A percentile compares a stretch with the other conserved stretches of the same genome.
Conservation (phyloP, 2,888 invertebrate genomes). For the Nomada fabriciana region DNA sequence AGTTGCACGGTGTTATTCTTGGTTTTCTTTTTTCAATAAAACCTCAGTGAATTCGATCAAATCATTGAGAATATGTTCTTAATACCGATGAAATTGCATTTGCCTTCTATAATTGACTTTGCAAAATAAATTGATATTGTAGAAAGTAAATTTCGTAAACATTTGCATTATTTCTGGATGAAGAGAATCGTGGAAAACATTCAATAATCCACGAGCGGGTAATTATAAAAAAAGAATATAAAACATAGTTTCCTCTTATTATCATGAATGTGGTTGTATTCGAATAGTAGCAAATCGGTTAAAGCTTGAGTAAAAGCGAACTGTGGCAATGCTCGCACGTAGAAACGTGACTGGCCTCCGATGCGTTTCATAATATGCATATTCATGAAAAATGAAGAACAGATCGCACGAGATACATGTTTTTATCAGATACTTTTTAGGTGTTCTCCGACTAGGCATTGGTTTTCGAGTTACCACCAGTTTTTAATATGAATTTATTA, state of each 20-base stretch:
- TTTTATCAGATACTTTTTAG: background rate
- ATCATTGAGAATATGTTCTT: background rate
- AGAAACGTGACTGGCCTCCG: background rate
- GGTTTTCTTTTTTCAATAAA: background rate
- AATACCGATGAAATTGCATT: too few relatives aligned
- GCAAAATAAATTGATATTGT: too few relatives aligned
- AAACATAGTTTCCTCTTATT: too few relatives aligned
- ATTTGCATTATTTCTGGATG: too few relatives aligned
- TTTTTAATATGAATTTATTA: too few relatives aligned
- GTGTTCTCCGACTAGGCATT: background rate
- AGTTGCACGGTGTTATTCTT: background rate
- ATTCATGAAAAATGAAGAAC: conserved; percentile 29
- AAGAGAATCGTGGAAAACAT: too few relatives aligned
- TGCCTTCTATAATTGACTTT: too few relatives aligned
- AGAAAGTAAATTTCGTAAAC: too few relatives aligned
- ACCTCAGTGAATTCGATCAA: background rate
- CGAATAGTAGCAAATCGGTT: conserved; percentile 11
- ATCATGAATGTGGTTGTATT: background rate
- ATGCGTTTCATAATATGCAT: conserved; percentile 23
- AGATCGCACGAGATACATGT: conserved; percentile 5
- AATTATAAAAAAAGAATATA: too few relatives aligned
- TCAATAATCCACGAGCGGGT: too few relatives aligned
- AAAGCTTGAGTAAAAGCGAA: background rate
- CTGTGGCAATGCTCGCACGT: conserved; percentile 3
- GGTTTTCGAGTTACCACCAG: background rate